phyloP scores from a whole-genome alignment of 2,113 vertebrate species.

The Psittacara wagleri region DNA sequence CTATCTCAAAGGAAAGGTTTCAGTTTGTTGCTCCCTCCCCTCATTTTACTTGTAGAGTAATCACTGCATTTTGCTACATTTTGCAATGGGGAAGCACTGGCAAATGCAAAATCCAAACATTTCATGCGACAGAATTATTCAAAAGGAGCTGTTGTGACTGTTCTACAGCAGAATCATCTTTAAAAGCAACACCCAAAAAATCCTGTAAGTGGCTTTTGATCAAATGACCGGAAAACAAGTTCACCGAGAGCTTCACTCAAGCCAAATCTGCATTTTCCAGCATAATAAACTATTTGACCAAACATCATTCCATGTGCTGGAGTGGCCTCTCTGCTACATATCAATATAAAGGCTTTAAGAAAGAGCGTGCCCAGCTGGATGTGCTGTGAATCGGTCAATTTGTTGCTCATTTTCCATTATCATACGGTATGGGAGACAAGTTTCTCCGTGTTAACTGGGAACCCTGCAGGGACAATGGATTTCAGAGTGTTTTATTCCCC shows the following conservation, averaged over 20 bases:
- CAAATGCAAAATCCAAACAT: constrained; percentile 13
- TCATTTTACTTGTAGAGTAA: not conserved
- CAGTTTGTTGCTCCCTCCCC: not conserved
- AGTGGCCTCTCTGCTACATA: not conserved
- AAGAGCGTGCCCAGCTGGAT: not conserved
- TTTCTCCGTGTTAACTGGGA: rapidly evolving
- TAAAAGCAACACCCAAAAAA: not conserved
- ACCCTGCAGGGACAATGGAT: not conserved
- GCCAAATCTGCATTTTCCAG: not conserved
- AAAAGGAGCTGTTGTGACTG: not conserved
- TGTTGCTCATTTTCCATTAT: not conserved
- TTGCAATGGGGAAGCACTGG: not conserved
- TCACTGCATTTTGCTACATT: not conserved
- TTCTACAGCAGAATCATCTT: not conserved
- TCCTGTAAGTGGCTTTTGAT: not conserved
- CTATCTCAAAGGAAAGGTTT: constrained; percentile 1
- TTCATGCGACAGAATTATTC: not conserved
- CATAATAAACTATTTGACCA: not conserved
- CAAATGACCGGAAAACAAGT: not conserved
- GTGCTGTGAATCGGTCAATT: not conserved
- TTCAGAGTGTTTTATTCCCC: not conserved
- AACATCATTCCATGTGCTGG: not conserved
- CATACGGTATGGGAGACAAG: not conserved
- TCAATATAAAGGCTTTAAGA: not conserved
- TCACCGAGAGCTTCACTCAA: not conserved